phyloP scores from a whole-genome alignment of 2,797 vertebrate genomes.

The Sarcoramphus papa region DNA sequence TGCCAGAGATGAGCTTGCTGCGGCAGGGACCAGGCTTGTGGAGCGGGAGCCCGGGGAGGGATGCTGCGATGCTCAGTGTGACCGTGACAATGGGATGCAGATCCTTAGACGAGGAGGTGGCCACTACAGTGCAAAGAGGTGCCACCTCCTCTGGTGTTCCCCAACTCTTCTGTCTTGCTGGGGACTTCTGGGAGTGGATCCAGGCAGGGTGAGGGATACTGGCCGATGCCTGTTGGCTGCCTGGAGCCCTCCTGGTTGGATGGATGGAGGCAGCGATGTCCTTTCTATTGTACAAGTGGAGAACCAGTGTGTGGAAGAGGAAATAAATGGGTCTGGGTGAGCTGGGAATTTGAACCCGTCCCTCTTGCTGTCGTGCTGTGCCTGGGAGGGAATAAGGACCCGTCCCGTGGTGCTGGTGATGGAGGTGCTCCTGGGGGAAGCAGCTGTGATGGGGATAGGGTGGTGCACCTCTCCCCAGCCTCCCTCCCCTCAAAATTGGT shows the following conservation, averaged over 20 bases:
- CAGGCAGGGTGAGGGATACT: background rate
- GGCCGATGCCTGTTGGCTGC: background rate
- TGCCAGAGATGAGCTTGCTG: background rate
- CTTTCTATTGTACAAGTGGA: fast-evolving
- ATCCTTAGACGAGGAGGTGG: background rate
- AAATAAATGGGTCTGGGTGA: background rate
- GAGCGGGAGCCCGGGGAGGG: background rate
- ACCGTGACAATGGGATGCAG: fast-evolving
- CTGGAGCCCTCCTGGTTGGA: background rate
- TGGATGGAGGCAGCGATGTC: background rate
- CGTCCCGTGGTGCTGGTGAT: fast-evolving
- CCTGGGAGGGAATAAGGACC: background rate
- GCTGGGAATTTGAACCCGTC: background rate
- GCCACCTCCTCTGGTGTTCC: background rate
- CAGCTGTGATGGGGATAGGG: background rate
- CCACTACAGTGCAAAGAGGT: background rate
- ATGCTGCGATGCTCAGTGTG: fast-evolving
- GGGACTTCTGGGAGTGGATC: fast-evolving
- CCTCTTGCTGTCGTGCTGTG: background rate
- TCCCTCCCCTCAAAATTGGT: background rate
- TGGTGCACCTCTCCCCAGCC: background rate
- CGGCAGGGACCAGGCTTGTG: too few species aligned
- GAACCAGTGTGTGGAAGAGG: background rate
- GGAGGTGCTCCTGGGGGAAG: background rate
- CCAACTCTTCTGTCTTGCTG: fast-evolving